Base-by-base conservation (phyloP, 2,113 vertebrate species). In the Collichthys lucidus region DNA sequence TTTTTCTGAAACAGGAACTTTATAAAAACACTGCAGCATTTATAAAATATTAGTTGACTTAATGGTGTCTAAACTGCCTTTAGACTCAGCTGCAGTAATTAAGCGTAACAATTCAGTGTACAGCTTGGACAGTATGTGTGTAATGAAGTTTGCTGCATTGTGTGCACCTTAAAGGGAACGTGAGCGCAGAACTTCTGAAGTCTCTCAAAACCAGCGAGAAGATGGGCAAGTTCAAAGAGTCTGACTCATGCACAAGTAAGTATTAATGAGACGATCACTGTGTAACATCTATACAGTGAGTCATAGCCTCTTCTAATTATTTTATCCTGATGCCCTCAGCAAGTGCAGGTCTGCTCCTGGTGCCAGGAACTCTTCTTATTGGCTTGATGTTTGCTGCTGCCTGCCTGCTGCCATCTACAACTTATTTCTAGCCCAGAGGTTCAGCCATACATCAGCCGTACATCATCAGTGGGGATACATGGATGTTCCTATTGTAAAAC, bases 151-250 rank as follows among this genome's bases (percentile, higher is more conserved):
- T 82, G 47, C 56, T 35, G 16, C 3, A 49, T 76, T 62, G 11
- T 73, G 24, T 81, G 19, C 85, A 5, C 85, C 50, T 83, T 79
- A 24, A 70, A 96, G 95, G 95, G 46, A 1, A 89, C 1, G 88
- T 95, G 17, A 84, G 70, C 71, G 0, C 0, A 2, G 52, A 80
- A 0, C 88, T 84, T 12, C 87, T 96, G 52, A 56, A 6, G 1
- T 84, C 92, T 7, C 86, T 96, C 75, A 93, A 90, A 88, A 84
- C 80, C 75, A 95, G 86, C 42, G 57, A 74, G 2, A 24, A 14
- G 72, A 95, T 96, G 95, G 95, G 95, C 24, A 0, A 1, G 3
- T 95, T 86, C 82, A 88, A 2, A 80, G 91, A 94, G 79, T 83
- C 92, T 0, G 1, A 56, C 1, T 1, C 1, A 5, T 96, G 95